phyloP scores from a whole-genome alignment of 2,113 vertebrate species.

The Egretta garzetta region DNA sequence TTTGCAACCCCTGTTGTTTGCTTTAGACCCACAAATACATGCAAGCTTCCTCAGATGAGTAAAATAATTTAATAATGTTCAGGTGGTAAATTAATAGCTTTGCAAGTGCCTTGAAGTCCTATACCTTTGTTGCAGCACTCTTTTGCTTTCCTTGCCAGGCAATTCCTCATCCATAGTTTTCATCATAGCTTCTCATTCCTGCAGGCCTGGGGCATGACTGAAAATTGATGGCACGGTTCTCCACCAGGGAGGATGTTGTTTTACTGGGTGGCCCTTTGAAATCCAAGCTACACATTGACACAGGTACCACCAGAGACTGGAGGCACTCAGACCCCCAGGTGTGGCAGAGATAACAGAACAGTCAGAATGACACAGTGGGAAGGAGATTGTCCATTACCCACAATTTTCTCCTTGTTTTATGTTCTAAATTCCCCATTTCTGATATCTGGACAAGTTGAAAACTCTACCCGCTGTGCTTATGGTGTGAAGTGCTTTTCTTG shows the following conservation, averaged over 20 bases:
- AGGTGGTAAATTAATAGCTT: background rate
- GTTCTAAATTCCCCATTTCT: background rate
- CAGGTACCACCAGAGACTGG: background rate
- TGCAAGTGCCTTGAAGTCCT: background rate
- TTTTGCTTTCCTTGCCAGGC: background rate
- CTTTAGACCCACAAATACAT: background rate
- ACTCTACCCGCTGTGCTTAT: background rate
- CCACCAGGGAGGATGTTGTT: background rate
- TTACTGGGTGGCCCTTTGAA: background rate
- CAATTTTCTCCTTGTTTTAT: background rate
- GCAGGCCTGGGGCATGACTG: background rate
- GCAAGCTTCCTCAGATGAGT: background rate
- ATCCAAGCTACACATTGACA: background rate
- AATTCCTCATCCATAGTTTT: background rate
- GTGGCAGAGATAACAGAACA: background rate
- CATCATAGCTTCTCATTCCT: background rate
- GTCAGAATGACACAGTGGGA: background rate
- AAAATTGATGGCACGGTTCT: background rate
- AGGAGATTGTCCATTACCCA: background rate
- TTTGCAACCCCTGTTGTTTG: background rate
- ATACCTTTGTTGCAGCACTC: background rate
- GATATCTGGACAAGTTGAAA: background rate
- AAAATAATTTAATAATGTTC: background rate
- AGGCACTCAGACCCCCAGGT: background rate
- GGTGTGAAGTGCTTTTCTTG: background rate